These are phyloP conservation scores for Idaea biselata DNA, from an alignment of 2,888 invertebrate species.

Conservation along the genomic window DNA sequence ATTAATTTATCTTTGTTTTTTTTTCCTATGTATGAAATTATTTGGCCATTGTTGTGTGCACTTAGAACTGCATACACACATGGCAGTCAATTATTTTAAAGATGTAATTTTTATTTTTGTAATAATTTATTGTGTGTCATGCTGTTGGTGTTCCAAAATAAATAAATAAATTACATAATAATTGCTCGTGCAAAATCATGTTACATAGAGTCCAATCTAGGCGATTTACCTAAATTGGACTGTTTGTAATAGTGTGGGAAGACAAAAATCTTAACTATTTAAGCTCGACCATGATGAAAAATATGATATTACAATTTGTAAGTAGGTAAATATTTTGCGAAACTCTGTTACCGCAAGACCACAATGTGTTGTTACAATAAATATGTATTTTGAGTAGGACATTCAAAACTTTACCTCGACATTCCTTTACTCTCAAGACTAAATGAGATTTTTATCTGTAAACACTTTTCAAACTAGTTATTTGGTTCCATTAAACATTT, in stretches of 20 bases:
- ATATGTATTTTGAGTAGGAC: conserved; percentile 7
- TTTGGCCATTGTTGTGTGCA: too few species aligned
- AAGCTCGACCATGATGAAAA: conserved; percentile 48
- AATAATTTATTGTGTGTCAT: too few species aligned
- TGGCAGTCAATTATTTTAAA: too few species aligned
- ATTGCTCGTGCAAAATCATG: neutral
- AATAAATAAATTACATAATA: neutral
- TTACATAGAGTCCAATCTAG: neutral
- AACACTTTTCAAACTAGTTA: conserved; percentile 46
- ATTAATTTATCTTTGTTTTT: too few species aligned
- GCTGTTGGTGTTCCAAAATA: too few species aligned
- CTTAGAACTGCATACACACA: too few species aligned
- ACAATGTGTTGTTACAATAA: conserved; percentile 12
- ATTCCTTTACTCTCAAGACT: neutral
- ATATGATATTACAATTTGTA: conserved; percentile 11
- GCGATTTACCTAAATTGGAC: neutral
- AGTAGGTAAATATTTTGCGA: neutral
- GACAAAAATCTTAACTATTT: conserved; percentile 44
- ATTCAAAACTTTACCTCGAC: conserved; percentile 30
- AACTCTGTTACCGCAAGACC: conserved; percentile 6
- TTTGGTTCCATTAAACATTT: conserved; percentile 78
- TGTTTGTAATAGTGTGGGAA: conserved; percentile 31
- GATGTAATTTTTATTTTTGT: too few species aligned
- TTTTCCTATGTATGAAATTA: too few species aligned
- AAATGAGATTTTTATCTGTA: neutral